These are phyloP conservation scores for Pollachius pollachius DNA, from an alignment of 2,113 vertebrate species.

Conservation along the genomic window DNA sequence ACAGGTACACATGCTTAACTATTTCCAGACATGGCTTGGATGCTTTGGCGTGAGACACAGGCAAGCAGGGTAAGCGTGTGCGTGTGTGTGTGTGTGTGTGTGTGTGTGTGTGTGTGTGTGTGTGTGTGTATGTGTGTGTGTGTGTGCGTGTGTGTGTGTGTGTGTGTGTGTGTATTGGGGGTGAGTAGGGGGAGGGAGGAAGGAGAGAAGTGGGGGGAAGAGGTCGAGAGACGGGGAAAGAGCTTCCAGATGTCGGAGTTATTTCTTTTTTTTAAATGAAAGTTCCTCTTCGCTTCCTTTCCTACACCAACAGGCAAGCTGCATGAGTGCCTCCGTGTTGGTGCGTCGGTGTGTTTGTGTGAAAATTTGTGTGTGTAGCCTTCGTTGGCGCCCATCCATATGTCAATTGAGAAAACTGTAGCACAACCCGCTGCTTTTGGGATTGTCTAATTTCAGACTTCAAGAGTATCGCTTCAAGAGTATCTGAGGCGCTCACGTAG, in stretches of 20 bases:
- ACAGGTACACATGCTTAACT: conserved; percentile 48
- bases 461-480: too few species aligned
- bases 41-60: conserved; percentile 34
- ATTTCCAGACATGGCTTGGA: conserved; percentile 55
- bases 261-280: conserved; percentile 54
- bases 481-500: too few species aligned
- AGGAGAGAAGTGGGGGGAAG: conserved; percentile 4
- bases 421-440: not conserved
- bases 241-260: conserved; percentile 68
- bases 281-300: conserved; percentile 64
- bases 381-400: not conserved
- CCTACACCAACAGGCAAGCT: conserved; percentile 7
- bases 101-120: not conserved
- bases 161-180: not conserved
- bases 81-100: not conserved
- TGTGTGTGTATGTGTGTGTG: not conserved
- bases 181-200: too few species aligned
- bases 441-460: too few species aligned
- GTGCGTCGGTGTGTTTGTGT: not conserved
- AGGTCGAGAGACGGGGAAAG: conserved; percentile 48
- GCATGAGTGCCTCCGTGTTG: conserved; percentile 23
- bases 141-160: not conserved
- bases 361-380: not conserved
- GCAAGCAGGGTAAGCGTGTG: not conserved
- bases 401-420: conserved; percentile 42